Conservation (phyloP, 2,888 invertebrate species). For the Caenorhabditis zanzibari region DNA sequence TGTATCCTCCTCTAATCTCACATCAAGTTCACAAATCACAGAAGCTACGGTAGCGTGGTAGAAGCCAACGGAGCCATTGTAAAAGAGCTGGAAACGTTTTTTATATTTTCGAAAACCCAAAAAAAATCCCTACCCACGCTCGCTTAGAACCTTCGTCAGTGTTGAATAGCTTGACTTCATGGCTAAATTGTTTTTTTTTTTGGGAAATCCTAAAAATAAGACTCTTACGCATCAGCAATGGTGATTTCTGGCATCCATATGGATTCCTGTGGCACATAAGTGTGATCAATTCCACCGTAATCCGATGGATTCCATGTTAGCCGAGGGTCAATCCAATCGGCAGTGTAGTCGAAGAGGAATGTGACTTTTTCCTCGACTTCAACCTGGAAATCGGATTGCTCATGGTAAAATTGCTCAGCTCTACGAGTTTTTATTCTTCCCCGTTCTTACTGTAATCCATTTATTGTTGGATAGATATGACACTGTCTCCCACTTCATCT, state of each 20-base stretch:
- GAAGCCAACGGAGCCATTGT: constrained; percentile 49
- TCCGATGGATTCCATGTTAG: constrained; percentile 58
- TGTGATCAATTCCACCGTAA: constrained; percentile 60
- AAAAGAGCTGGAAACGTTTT: constrained; percentile 26
- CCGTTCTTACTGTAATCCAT: too few species aligned
- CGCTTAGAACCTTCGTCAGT: constrained; percentile 30
- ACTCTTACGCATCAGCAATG: constrained; percentile 45
- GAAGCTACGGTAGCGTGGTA: constrained; percentile 52
- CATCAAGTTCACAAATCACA: constrained; percentile 36
- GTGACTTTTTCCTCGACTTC: constrained; percentile 59
- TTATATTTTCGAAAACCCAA: too few species aligned
- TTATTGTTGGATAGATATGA: too few species aligned
- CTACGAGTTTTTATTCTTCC: too few species aligned
- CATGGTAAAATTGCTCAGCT: too few species aligned
- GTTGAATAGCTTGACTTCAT: constrained; percentile 42
- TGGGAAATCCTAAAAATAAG: not conserved
- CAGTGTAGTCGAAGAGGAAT: constrained; percentile 52
- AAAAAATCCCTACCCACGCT: constrained; percentile 42
- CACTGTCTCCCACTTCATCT: too few species aligned
- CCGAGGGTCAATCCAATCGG: constrained; percentile 40
- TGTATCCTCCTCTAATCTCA: not conserved
- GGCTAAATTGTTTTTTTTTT: not conserved
- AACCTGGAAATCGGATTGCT: constrained; percentile 12
- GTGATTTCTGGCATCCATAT: constrained; percentile 56
- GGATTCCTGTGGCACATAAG: constrained; percentile 44